Base-by-base conservation (phyloP, 2,113 vertebrate genomes). In the Eupsittula cactorum region DNA sequence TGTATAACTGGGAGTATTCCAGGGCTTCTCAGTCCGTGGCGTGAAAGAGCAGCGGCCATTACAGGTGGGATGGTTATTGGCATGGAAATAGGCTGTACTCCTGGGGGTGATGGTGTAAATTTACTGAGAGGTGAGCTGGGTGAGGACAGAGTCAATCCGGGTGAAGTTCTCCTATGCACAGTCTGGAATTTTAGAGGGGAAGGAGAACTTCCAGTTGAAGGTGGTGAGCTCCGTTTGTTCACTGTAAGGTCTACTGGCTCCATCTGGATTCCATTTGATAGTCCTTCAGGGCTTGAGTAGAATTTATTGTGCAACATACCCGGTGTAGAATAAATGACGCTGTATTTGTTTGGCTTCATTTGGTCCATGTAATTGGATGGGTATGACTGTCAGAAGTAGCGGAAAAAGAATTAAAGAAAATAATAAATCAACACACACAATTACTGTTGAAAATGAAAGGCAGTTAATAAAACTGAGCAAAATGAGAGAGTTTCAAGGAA, bases 241-340 rank as follows among this genome's bases (percentile, higher is more conserved):
- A 99, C 97, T 0, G 99, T 99, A 75, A 99, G 98, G 93, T 99
- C 99, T 74, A 99, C 99, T 0, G 99, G 99, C 96, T 99, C 99
- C 96, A 99, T 85, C 98, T 99, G 99, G 82, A 98, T 97, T 73
- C 98, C 98, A 5, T 94, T 96, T 20, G 98, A 97, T 79, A 98
- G 96, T 96, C 97, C 92, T 95, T 98, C 97, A 3, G 95, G 74
- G 73, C 79, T 95, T 44, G 97, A 98, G 67, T 98, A 98, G 93
- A 98, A 98, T 95, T 98, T 98, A 24, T 96, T 98, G 23, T 98
- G 90, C 83, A 98, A 80, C 95, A 97, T 94, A n/a, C 87, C 96
- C 0, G 98, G 97, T 8, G 98, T 84, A 16, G 98, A 98, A 90
- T 98, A 98, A 88, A 98, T 98, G 96, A 98, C 97, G 3, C 98